These are phyloP conservation scores for Cheilosia vernalis DNA, from an alignment of 2,888 invertebrate species.

Conservation along the genomic window DNA sequence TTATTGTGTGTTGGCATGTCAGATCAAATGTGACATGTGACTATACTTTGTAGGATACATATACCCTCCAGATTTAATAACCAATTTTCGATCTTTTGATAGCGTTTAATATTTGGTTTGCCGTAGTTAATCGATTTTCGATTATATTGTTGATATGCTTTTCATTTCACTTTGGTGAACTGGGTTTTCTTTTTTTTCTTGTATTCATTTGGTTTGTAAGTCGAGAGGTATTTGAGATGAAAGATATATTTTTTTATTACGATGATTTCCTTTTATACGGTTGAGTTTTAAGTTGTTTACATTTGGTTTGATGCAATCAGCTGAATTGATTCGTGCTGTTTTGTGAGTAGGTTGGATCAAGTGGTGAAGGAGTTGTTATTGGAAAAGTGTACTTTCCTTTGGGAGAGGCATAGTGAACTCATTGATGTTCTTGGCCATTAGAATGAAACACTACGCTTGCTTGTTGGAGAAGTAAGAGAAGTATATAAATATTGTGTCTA, in stretches of 20 bases:
- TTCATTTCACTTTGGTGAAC: constrained; percentile 9
- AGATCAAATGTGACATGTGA: constrained; percentile 54
- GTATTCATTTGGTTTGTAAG: constrained; percentile 13
- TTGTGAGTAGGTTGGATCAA: not conserved
- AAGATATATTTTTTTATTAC: not conserved
- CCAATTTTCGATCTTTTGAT: constrained; percentile 52
- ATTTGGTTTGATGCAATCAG: constrained; percentile 3
- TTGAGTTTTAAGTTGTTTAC: not conserved
- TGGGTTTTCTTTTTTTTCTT: constrained; percentile 16
- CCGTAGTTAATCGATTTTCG: constrained; percentile 52
- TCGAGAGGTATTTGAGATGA: constrained; percentile 8
- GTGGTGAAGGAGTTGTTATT: not conserved
- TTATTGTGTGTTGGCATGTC: constrained; percentile 49
- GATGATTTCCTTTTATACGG: constrained; percentile 7
- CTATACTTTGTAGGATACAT: constrained; percentile 20
- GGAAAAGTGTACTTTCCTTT: too few relatives aligned
- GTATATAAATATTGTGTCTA: too few relatives aligned
- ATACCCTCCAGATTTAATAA: constrained; percentile 56
- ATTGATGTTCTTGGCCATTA: too few relatives aligned
- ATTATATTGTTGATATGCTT: constrained; percentile 11
- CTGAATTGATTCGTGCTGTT: constrained; percentile 11
- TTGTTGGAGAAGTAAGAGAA: too few relatives aligned
- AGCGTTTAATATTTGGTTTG: constrained; percentile 36
- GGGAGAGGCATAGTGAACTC: too few relatives aligned
- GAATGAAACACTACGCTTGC: too few relatives aligned